phyloP scores from a whole-genome alignment of 2,113 vertebrate genomes.

The Aegithalos caudatus region DNA sequence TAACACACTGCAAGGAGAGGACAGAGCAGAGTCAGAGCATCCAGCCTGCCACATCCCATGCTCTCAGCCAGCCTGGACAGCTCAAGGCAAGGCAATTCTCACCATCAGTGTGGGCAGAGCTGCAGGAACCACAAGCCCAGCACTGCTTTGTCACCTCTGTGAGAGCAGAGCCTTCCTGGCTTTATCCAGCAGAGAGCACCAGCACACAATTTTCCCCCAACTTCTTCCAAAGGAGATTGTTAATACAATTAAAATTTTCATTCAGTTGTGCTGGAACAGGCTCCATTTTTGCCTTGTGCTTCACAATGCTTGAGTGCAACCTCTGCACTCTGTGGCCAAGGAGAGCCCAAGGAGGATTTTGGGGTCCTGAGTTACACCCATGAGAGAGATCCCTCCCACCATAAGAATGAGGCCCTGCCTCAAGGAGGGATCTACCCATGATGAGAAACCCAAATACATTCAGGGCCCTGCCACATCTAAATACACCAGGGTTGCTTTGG shows the following conservation, averaged over 20 bases:
- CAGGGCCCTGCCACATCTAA: not conserved
- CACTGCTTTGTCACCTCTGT: accelerated
- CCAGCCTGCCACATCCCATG: not conserved
- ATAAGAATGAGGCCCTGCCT: not conserved
- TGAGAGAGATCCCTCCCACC: not conserved
- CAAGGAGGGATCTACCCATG: not conserved
- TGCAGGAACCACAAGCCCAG: not conserved
- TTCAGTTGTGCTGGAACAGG: not conserved
- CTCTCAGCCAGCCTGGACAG: not conserved
- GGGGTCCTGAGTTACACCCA: accelerated
- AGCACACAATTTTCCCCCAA: not conserved
- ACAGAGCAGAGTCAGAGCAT: not conserved
- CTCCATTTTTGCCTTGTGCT: not conserved
- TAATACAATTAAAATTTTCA: not conserved
- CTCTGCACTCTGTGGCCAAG: not conserved
- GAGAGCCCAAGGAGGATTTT: not conserved
- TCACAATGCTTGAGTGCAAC: not conserved
- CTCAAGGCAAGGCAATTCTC: not conserved
- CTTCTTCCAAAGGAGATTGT: not conserved
- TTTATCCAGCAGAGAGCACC: constrained; percentile 57
- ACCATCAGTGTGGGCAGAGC: accelerated
- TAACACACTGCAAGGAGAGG: constrained; percentile 83
- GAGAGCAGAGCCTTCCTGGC: not conserved
- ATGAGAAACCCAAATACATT: not conserved
- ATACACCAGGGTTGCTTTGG: not conserved